Percentiles rank a stretch among this genome's conserved stretches.
phyloP scores from a whole-genome alignment of 2,797 vertebrate genomes.

The Sebastes vulpes region DNA sequence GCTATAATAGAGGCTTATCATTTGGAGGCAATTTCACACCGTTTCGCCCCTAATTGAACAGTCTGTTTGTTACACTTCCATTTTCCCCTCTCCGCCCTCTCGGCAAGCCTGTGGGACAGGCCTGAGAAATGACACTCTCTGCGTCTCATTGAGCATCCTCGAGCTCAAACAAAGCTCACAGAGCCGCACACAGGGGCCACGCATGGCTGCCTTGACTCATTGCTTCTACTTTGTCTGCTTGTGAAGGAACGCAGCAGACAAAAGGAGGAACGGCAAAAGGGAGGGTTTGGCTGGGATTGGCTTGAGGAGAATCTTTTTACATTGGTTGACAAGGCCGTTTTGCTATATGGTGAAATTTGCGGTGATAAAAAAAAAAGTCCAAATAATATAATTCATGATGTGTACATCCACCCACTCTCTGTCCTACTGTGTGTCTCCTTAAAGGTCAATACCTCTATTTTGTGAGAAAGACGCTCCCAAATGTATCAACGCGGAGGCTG shows the following conservation, averaged over 20 bases:
- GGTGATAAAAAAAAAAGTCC: not conserved
- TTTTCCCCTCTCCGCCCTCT: constrained; percentile 79
- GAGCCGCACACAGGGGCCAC: constrained; percentile 64
- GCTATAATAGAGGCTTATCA: constrained; percentile 88
- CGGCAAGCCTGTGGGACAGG: constrained; percentile 78
- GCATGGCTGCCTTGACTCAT: constrained; percentile 73
- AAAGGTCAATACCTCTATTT: constrained; percentile 18
- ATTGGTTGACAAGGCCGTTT: constrained; percentile 31
- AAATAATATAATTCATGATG: constrained; percentile 8
- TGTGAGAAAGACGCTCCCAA: not conserved
- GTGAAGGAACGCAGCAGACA: constrained; percentile 56
- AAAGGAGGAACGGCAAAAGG: constrained; percentile 23
- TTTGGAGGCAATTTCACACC: constrained; percentile 90
- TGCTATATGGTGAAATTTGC: constrained; percentile 14
- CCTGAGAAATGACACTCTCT: constrained; percentile 88
- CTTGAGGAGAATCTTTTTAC: constrained; percentile 26
- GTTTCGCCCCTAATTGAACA: constrained; percentile 89
- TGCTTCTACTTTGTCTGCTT: constrained; percentile 64
- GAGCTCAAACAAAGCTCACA: constrained; percentile 83
- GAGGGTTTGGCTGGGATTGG: constrained; percentile 4
- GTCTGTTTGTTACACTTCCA: constrained; percentile 88
- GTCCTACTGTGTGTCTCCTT: not conserved
- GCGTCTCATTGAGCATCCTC: constrained; percentile 88
- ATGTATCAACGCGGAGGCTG: constrained; percentile 6
- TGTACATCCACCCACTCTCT: constrained; percentile 1